Conservation (phyloP, 2,797 vertebrate species). For the Heteromormyrus szaboi region DNA sequence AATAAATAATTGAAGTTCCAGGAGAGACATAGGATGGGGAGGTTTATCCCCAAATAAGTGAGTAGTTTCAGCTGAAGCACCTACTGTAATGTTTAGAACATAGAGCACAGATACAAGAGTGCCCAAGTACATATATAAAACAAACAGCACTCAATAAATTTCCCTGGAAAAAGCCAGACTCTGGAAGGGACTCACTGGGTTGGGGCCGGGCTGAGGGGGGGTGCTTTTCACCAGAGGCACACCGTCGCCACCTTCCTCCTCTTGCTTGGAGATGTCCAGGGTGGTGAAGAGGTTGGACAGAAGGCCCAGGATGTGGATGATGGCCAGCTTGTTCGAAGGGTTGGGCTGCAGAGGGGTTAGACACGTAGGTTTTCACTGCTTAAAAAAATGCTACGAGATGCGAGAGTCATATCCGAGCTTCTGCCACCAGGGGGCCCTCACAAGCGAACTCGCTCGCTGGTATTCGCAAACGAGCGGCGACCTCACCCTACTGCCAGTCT, state of each 20-base stretch:
- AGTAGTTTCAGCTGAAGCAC: background rate
- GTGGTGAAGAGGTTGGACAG: conserved; percentile 97
- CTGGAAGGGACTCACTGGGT: conserved; percentile 75
- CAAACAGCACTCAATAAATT: background rate
- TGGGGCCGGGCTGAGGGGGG: conserved; percentile 83
- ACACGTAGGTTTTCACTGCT: background rate
- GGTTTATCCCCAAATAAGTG: background rate
- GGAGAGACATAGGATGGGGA: background rate
- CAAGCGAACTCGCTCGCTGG: background rate
- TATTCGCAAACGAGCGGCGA: background rate
- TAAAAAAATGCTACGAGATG: background rate
- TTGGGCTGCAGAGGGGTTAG: conserved; percentile 72
- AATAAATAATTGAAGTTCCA: background rate
- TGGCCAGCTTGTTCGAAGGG: conserved; percentile 94
- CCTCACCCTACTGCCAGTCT: background rate
- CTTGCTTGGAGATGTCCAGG: conserved; percentile 92
- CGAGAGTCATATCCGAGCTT: background rate
- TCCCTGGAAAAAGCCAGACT: background rate
- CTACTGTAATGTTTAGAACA: background rate
- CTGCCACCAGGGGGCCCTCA: background rate
- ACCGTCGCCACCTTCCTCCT: conserved; percentile 82
- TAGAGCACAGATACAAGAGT: background rate
- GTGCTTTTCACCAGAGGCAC: conserved; percentile 78
- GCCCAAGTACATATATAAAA: background rate
- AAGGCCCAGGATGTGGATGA: conserved; percentile 94